Conservation (phyloP, 2,113 vertebrate species). For the Megaptera novaeangliae region DNA sequence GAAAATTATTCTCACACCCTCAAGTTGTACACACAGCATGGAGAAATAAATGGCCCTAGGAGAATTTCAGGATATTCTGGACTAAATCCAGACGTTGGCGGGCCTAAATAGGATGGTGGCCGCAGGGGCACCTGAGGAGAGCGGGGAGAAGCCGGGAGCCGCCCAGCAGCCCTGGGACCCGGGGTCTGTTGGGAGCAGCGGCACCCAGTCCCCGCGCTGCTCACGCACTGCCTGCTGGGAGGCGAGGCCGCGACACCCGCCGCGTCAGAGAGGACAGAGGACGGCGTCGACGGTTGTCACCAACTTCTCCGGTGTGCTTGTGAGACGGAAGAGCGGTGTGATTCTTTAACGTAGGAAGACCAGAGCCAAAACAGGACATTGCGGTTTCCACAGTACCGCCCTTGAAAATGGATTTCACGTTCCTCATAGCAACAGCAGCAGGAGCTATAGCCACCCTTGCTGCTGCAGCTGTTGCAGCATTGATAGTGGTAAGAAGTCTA, state of each 20-base stretch:
- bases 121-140: not conserved
- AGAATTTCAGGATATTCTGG: not conserved
- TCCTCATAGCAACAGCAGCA: not conserved
- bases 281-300: rapidly evolving
- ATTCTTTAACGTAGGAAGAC: not conserved
- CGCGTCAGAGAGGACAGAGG: rapidly evolving
- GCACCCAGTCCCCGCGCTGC: not conserved
- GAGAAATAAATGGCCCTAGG: not conserved
- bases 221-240: not conserved
- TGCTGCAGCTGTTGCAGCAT: not conserved
- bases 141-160: not conserved
- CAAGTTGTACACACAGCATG: not conserved
- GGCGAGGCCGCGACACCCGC: not conserved
- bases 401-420: slow-evolving; percentile 25
- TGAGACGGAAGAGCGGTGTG: not conserved
- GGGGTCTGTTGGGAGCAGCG: not conserved
- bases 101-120: not conserved
- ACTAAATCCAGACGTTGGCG: not conserved
- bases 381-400: not conserved
- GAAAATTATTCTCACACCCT: not conserved
- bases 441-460: not conserved
- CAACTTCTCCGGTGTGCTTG: not conserved
- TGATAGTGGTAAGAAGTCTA: not conserved
- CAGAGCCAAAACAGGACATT: not conserved
- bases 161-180: not conserved